These are phyloP conservation scores for Chloebia gouldiae DNA, from an alignment of 2,113 vertebrate genomes.

Conservation along the genomic window DNA sequence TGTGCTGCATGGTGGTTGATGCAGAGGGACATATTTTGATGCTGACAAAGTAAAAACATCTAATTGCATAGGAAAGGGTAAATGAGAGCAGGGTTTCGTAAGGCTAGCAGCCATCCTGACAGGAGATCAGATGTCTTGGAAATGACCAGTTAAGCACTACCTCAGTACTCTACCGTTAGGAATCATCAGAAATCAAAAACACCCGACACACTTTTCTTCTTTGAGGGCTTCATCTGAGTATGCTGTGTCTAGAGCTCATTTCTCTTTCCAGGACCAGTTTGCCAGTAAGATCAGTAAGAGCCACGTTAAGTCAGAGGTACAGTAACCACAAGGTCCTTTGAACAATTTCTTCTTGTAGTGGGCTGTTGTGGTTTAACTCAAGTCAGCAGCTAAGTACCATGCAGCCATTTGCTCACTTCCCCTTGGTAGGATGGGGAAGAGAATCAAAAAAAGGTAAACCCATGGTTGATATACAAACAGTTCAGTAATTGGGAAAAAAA, in stretches of 20 bases:
- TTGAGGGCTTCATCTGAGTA: neutral
- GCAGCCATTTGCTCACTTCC: neutral
- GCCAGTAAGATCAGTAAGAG: neutral
- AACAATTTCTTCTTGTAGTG: neutral
- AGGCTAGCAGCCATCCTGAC: neutral
- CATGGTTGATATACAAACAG: neutral
- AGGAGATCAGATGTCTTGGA: neutral
- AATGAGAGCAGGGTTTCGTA: neutral
- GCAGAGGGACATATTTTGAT: neutral
- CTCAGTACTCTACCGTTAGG: neutral
- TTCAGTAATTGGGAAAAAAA: neutral
- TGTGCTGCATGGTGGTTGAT: neutral
- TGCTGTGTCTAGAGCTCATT: neutral
- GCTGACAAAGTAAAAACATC: neutral
- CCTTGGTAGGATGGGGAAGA: neutral
- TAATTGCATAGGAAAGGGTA: neutral
- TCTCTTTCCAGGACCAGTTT: neutral
- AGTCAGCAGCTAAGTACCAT: neutral
- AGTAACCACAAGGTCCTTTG: neutral
- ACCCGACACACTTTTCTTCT: neutral
- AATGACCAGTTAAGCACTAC: neutral
- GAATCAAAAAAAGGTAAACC: neutral
- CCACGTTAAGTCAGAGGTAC: neutral
- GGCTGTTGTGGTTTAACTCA: neutral
- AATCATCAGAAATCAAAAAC: neutral